phyloP scores from a whole-genome alignment of 2,888 invertebrate species.

The Psylliodes chrysocephalus region DNA sequence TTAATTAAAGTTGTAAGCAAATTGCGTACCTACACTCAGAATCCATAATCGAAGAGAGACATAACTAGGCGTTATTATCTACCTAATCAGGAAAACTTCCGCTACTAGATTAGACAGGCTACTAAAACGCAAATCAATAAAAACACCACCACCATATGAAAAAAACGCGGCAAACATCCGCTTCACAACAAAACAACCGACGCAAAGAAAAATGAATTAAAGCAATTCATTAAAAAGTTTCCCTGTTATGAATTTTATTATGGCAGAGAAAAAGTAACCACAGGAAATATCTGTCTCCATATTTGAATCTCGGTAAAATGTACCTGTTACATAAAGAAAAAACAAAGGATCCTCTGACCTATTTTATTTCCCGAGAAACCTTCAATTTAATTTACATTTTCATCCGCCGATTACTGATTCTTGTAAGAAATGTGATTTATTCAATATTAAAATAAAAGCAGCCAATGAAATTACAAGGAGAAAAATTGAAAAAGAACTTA shows the following conservation, averaged over 20 bases:
- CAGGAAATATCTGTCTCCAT: conserved; percentile 42
- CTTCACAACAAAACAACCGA: conserved; percentile 38
- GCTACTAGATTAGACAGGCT: neutral
- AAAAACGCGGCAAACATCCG: conserved; percentile 30
- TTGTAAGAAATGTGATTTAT: conserved; percentile 35
- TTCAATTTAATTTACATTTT: conserved; percentile 34
- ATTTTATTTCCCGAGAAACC: conserved; percentile 25
- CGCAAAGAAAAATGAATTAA: conserved; percentile 34
- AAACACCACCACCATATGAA: neutral
- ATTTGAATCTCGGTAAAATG: conserved; percentile 44
- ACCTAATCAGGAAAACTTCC: conserved; percentile 27
- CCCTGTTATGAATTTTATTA: conserved; percentile 44
- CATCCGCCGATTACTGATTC: conserved; percentile 28
- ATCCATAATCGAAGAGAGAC: conserved; percentile 29
- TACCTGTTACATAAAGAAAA: conserved; percentile 39
- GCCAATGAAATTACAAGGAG: neutral
- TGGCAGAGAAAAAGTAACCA: conserved; percentile 37
- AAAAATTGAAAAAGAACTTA: conserved; percentile 27
- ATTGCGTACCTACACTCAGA: conserved; percentile 32
- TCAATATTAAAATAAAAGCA: conserved; percentile 10
- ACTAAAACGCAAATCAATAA: neutral
- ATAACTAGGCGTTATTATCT: conserved; percentile 41
- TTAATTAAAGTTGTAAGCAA: conserved; percentile 27
- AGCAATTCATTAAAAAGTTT: conserved; percentile 27
- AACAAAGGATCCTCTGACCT: conserved; percentile 12